Conservation (phyloP, 2,113 vertebrate genomes). For the Henicopernis longicauda region DNA sequence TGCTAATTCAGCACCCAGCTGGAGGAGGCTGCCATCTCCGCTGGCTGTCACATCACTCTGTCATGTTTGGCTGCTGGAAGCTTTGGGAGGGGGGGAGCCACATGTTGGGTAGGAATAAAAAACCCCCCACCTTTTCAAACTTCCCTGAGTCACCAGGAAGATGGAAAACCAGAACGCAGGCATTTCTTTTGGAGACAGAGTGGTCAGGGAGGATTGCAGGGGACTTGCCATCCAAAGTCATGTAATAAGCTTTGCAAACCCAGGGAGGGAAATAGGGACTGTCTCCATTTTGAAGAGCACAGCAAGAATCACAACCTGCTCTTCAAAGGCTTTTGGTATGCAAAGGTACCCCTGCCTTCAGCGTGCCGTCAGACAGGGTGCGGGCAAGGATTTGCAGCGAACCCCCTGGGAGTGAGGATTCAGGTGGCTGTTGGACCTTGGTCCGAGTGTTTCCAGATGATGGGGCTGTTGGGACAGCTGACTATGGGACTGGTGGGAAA, state of each 20-base stretch:
- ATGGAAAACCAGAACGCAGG: rapidly evolving
- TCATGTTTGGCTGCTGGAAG: not conserved
- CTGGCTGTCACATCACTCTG: not conserved
- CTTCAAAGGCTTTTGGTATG: not conserved
- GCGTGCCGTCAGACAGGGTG: not conserved
- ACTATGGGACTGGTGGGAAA: rapidly evolving
- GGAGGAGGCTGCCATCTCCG: not conserved
- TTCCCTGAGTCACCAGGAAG: not conserved
- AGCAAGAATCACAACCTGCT: not conserved
- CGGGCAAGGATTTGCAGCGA: not conserved
- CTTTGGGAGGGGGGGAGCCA: not conserved
- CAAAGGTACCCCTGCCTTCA: not conserved
- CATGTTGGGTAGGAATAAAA: not conserved
- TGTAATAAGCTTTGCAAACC: not conserved
- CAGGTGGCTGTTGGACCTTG: not conserved
- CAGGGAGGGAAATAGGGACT: too few relatives aligned
- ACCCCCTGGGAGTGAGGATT: not conserved
- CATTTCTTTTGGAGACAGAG: not conserved
- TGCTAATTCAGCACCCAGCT: conserved; percentile 27
- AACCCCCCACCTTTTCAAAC: not conserved
- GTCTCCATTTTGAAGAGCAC: not conserved
- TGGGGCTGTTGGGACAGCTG: not conserved
- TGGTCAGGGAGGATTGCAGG: not conserved
- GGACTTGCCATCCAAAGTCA: not conserved
- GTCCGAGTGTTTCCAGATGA: not conserved